Evolutionary conservation across 2,888 invertebrate species (phyloP).

Genomic region (Dolichomitus sp.): DNA sequence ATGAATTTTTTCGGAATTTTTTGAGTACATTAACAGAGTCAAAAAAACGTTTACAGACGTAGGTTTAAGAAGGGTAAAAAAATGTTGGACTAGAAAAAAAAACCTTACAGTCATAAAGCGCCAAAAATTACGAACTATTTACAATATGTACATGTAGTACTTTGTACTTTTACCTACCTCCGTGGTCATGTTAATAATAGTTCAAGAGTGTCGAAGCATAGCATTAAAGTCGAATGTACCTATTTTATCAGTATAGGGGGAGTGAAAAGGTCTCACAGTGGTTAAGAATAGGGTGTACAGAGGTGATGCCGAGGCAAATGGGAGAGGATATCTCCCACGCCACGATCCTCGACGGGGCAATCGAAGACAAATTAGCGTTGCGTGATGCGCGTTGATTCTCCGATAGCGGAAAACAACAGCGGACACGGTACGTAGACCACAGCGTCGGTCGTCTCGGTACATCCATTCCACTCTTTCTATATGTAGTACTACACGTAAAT

Average conservation of each 20-base stretch:
- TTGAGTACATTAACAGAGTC: too few species aligned
- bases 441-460: constrained; percentile 61
- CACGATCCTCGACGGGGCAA: constrained; percentile 80
- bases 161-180: too few species aligned
- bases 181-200: too few species aligned
- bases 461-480: constrained; percentile 34
- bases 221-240: not conserved
- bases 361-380: constrained; percentile 86
- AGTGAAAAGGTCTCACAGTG: constrained; percentile 8
- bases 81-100: too few species aligned
- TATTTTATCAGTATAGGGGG: not conserved
- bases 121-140: too few species aligned
- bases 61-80: too few species aligned
- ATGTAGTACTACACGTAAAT: constrained; percentile 11
- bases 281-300: constrained; percentile 34
- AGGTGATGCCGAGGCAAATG: constrained; percentile 28
- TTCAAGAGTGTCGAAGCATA: not conserved
- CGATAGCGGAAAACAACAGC: constrained; percentile 83
- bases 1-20: too few species aligned
- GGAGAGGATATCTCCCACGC: constrained; percentile 82
- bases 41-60: too few species aligned
- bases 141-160: too few species aligned
- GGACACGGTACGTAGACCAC: constrained; percentile 79
- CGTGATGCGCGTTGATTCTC: constrained; percentile 85
- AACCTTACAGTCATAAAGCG: too few species aligned